Conservation (phyloP, 2,113 vertebrate species). For the Tyto alba region DNA sequence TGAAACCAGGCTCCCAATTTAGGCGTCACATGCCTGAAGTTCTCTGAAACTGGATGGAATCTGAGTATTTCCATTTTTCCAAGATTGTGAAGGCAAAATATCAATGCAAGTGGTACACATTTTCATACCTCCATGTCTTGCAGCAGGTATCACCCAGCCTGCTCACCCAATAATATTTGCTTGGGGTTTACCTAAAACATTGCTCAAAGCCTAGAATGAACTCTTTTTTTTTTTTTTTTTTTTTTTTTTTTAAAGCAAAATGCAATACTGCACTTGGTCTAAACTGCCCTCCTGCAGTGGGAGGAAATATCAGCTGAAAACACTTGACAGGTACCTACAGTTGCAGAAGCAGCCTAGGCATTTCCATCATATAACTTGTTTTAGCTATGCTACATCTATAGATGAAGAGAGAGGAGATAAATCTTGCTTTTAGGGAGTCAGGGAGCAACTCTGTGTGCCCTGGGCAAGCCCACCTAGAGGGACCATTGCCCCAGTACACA, state of each 20-base stretch:
- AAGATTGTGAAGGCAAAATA: not conserved
- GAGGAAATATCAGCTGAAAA: not conserved
- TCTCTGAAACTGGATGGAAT: not conserved
- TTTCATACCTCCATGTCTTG: not conserved
- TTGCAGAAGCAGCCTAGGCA: not conserved
- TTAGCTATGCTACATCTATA: not conserved
- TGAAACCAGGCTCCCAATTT: not conserved
- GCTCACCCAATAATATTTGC: not conserved
- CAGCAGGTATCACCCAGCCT: not conserved
- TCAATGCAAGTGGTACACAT: not conserved
- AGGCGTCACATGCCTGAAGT: not conserved
- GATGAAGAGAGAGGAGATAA: not conserved
- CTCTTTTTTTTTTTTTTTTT: not conserved
- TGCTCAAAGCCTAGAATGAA: not conserved
- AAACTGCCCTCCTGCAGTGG: not conserved
- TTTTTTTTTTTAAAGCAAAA: not conserved
- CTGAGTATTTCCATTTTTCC: not conserved
- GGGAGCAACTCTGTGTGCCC: not conserved
- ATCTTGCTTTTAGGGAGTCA: not conserved
- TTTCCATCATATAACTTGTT: not conserved
- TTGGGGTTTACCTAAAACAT: not conserved
- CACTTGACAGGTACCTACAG: not conserved
- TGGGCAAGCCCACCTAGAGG: not conserved
- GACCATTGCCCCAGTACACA: not conserved
- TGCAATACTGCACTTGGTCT: not conserved